Conservation (phyloP, 2,888 invertebrate genomes). For the Drosophila stalkeri region DNA sequence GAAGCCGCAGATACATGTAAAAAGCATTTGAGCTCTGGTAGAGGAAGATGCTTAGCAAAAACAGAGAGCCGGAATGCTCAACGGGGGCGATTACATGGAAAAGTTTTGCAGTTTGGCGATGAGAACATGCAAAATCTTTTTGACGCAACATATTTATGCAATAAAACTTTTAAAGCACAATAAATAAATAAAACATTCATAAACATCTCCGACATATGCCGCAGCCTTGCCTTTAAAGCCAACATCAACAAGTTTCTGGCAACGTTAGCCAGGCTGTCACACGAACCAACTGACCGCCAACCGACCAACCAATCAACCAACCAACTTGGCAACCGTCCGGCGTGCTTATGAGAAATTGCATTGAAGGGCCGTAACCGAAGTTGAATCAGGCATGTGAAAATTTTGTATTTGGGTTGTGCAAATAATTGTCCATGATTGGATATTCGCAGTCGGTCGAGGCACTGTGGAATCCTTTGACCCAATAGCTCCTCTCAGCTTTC, state of each 20-base stretch:
- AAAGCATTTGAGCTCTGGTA: slow-evolving; percentile 63
- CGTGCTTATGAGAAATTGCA: slow-evolving; percentile 25
- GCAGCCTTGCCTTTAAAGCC: neutral
- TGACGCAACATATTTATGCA: slow-evolving; percentile 41
- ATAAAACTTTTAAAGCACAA: slow-evolving; percentile 52
- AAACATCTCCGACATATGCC: neutral
- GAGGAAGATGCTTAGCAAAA: slow-evolving; percentile 19
- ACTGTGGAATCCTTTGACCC: slow-evolving; percentile 38
- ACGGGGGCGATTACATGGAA: slow-evolving; percentile 28
- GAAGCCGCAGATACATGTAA: slow-evolving; percentile 68
- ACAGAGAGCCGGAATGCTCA: slow-evolving; percentile 11
- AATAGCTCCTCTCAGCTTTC: slow-evolving; percentile 17
- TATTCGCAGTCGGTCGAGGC: slow-evolving; percentile 14
- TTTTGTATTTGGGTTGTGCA: slow-evolving; percentile 43
- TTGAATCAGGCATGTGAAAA: slow-evolving; percentile 23
- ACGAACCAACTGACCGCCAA: slow-evolving; percentile 22
- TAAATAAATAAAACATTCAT: slow-evolving; percentile 22
- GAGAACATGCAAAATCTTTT: slow-evolving; percentile 55
- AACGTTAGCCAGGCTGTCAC: neutral
- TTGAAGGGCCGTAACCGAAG: slow-evolving; percentile 27
- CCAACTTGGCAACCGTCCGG: slow-evolving; percentile 1
- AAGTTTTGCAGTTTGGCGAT: slow-evolving; percentile 44
- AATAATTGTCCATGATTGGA: slow-evolving; percentile 47
- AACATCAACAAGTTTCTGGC: neutral
- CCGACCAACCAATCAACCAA: slow-evolving; percentile 10